These are phyloP conservation scores for Chaenogobius annularis DNA, from an alignment of 2,113 vertebrate species.

Conservation along the genomic window DNA sequence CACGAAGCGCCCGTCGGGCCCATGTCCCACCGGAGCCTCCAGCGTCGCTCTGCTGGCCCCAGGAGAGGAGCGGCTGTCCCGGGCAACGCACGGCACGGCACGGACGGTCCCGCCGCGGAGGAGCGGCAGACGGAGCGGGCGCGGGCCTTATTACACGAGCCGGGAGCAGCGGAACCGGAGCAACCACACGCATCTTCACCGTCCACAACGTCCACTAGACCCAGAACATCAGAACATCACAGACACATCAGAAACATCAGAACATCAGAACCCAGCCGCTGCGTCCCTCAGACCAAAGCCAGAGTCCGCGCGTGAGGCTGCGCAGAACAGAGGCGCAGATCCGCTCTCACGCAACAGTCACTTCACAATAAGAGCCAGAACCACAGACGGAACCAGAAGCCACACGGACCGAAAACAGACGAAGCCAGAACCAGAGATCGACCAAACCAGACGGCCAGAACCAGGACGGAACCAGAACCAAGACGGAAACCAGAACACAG, in stretches of 20 bases:
- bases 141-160: neutral
- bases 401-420: no score
- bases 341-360: neutral
- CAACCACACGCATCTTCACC: neutral
- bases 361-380: neutral
- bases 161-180: neutral
- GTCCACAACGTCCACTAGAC: neutral
- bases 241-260: no score
- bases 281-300: neutral
- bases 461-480: no score
- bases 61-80: slow-evolving; percentile 9
- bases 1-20: slow-evolving; percentile 72
- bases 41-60: slow-evolving; percentile 58
- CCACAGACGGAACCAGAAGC: no score
- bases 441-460: no score
- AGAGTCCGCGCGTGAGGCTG: neutral
- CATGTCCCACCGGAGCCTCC: slow-evolving; percentile 68
- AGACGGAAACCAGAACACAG: no score
- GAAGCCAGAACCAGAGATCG: no score
- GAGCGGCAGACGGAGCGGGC: neutral
- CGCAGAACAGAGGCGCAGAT: neutral
- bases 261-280: no score
- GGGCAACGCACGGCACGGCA: neutral
- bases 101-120: neutral
- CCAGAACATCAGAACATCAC: no score